These are phyloP conservation scores for Drosophila vallismaia DNA, from an alignment of 2,888 invertebrate genomes.

Conservation along the genomic window DNA sequence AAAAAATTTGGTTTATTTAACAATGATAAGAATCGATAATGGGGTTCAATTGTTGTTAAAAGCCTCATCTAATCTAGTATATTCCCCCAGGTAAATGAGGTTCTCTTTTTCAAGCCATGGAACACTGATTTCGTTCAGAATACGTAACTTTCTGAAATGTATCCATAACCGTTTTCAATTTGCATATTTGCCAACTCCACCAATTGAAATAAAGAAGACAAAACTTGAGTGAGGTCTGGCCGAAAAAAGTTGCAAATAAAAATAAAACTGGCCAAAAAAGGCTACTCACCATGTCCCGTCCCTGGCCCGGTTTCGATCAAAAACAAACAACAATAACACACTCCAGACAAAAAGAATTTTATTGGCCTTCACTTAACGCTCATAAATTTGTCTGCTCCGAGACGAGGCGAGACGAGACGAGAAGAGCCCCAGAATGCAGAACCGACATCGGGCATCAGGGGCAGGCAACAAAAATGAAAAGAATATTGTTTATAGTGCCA, in stretches of 20 bases:
- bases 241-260: constrained; percentile 36
- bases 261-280: constrained; percentile 44
- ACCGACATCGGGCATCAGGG: neutral
- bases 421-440: constrained; percentile 25
- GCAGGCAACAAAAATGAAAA: constrained; percentile 38
- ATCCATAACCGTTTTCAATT: constrained; percentile 4
- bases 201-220: neutral
- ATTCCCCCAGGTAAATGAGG: neutral
- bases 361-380: constrained; percentile 79
- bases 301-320: constrained; percentile 6
- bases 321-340: constrained; percentile 33
- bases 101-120: neutral
- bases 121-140: neutral
- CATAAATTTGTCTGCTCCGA: constrained; percentile 77
- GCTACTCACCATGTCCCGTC: constrained; percentile 7
- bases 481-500: constrained; percentile 67
- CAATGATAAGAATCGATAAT: constrained; percentile 8
- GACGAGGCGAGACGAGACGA: constrained; percentile 34
- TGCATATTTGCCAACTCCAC: constrained; percentile 16
- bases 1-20: no score
- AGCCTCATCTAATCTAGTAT: neutral
- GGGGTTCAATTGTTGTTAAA: neutral
- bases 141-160: neutral
- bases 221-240: constrained; percentile 29
- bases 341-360: constrained; percentile 75